These are phyloP conservation scores for Hiodon tergisus DNA, from an alignment of 2,113 vertebrate species.

Conservation along the genomic window DNA sequence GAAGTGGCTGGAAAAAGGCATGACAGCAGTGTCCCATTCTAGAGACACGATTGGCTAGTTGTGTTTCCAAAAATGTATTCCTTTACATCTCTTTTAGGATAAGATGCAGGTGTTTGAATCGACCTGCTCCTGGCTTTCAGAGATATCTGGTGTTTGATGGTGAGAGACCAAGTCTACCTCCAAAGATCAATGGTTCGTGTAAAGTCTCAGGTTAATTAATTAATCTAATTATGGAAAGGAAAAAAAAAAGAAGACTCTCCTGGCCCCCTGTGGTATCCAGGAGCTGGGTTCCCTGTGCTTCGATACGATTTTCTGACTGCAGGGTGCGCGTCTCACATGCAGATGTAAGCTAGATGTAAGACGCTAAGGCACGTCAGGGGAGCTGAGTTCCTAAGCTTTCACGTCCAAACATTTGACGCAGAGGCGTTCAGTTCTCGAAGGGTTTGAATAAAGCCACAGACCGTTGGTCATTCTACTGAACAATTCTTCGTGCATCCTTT, in stretches of 20 bases:
- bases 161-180: no score
- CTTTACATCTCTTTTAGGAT: no score
- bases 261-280: slow-evolving; percentile 41
- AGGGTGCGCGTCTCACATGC: slow-evolving; percentile 65
- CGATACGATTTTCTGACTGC: slow-evolving; percentile 69
- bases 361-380: slow-evolving; percentile 67
- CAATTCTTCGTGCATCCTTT: slow-evolving; percentile 56
- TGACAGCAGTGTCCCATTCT: no score
- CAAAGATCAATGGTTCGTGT: no score
- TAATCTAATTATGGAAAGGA: slow-evolving; percentile 58
- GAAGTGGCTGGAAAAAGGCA: no score
- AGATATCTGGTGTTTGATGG: no score
- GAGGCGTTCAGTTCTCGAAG: slow-evolving; percentile 38
- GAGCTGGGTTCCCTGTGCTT: slow-evolving; percentile 37
- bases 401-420: neutral
- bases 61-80: no score
- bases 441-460: slow-evolving; percentile 36
- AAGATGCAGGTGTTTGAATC: no score
- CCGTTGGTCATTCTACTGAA: slow-evolving; percentile 47
- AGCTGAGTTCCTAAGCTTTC: slow-evolving; percentile 44
- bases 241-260: slow-evolving; percentile 60
- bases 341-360: slow-evolving; percentile 53
- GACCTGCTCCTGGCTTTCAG: no score
- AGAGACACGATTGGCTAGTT: no score
- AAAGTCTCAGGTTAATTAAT: slow-evolving; percentile 54